Evolutionary conservation across 2,797 vertebrate genomes (phyloP).

Genomic region (Heliangelus exortis): DNA sequence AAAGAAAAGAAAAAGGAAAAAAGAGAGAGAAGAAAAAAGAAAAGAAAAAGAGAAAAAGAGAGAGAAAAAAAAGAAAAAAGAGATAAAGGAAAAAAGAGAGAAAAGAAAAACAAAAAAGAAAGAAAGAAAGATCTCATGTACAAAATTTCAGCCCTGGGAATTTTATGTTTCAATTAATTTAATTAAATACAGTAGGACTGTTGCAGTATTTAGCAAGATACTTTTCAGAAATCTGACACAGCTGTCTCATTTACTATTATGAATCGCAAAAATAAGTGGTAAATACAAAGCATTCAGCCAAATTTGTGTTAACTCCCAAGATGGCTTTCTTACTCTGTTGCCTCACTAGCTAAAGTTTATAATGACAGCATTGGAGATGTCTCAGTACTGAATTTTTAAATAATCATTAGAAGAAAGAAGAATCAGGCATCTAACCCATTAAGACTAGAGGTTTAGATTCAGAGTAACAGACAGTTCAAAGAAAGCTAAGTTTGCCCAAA

Average conservation of each 20-base stretch:
- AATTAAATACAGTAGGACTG: conserved; percentile 84
- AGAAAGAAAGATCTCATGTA: not conserved
- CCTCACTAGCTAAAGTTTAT: conserved; percentile 59
- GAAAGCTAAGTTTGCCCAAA: conserved; percentile 13
- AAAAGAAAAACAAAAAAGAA: too few species aligned
- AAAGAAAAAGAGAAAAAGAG: too few species aligned
- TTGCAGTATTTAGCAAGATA: conserved; percentile 82
- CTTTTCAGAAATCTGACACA: conserved; percentile 83
- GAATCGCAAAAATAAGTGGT: conserved; percentile 54
- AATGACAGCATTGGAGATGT: conserved; percentile 52
- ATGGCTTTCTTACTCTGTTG: conserved; percentile 60
- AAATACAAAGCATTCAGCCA: conserved; percentile 56
- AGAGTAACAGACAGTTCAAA: conserved; percentile 49
- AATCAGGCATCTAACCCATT: conserved; percentile 53
- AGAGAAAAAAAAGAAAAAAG: too few species aligned
- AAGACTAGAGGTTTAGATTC: conserved; percentile 1
- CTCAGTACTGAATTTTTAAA: conserved; percentile 60
- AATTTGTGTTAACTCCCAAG: conserved; percentile 72
- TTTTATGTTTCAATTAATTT: conserved; percentile 80
- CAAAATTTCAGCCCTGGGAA: conserved; percentile 50
- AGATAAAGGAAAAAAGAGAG: too few species aligned
- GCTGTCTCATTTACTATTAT: conserved; percentile 80
- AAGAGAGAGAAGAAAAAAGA: too few species aligned
- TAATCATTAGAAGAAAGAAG: conserved; percentile 53
- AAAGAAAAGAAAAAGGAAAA: too few species aligned